These are phyloP conservation scores for Paratilapia polleni DNA, from an alignment of 2,113 vertebrate species.

Conservation along the genomic window DNA sequence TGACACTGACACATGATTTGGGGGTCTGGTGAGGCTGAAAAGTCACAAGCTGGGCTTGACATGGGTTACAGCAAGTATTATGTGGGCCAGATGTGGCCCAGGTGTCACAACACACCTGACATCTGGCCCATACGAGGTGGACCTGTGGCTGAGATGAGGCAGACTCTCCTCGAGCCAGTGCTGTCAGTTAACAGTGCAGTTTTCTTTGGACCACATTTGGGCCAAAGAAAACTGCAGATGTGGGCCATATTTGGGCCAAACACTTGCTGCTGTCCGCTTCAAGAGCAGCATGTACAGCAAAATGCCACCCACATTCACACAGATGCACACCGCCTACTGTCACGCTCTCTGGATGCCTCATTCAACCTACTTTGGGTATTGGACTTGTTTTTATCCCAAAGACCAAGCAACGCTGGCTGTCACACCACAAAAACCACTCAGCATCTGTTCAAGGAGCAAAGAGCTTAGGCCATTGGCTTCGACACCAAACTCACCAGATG, in stretches of 20 bases:
- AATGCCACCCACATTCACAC: neutral
- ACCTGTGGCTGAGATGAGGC: too few species aligned
- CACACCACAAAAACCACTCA: too few species aligned
- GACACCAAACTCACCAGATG: too few species aligned
- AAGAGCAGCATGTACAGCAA: neutral
- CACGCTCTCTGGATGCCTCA: neutral
- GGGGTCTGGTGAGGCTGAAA: neutral
- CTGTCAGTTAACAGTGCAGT: too few species aligned
- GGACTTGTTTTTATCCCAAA: too few species aligned
- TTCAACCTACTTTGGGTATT: neutral
- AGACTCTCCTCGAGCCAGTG: too few species aligned
- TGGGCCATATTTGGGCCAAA: neutral
- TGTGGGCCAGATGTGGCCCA: neutral
- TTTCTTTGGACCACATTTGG: too few species aligned
- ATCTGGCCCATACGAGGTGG: neutral
- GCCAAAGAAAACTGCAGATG: too few species aligned
- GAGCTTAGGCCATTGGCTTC: too few species aligned
- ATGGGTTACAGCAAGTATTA: neutral
- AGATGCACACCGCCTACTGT: neutral
- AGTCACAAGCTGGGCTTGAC: neutral
- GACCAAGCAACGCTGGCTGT: too few species aligned
- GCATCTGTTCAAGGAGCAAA: too few species aligned
- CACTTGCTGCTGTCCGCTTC: neutral
- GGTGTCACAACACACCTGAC: neutral
- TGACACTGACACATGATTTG: neutral